phyloP scores from a whole-genome alignment of 2,113 vertebrate genomes.

The Pungitius pungitius region DNA sequence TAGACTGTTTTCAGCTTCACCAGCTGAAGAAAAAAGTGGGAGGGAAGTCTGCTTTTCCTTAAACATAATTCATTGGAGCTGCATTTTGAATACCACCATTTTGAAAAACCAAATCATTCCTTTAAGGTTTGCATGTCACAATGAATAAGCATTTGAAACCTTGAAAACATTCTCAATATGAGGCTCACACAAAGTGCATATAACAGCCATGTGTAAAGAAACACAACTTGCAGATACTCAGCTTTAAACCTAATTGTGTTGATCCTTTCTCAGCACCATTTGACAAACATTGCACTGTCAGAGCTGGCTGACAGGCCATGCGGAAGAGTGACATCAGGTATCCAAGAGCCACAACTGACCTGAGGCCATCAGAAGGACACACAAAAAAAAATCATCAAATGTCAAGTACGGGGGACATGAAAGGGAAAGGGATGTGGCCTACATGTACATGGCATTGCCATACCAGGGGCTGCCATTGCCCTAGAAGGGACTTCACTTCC shows the following conservation, averaged over 20 bases:
- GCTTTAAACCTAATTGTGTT: slow-evolving; percentile 43
- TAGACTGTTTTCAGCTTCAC: slow-evolving; percentile 13
- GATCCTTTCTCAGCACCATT: slow-evolving; percentile 48
- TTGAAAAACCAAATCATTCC: background rate
- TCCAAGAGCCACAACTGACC: slow-evolving; percentile 77
- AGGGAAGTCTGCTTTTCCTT: slow-evolving; percentile 6
- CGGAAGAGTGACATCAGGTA: slow-evolving; percentile 79
- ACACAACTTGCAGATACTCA: background rate
- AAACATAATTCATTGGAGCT: slow-evolving; percentile 2
- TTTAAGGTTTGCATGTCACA: slow-evolving; percentile 4
- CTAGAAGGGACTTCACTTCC: slow-evolving; percentile 69
- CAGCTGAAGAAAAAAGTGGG: slow-evolving; percentile 1
- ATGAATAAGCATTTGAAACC: slow-evolving; percentile 3
- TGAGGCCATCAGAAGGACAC: slow-evolving; percentile 74
- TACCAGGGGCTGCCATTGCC: slow-evolving; percentile 70
- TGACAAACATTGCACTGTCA: slow-evolving; percentile 69
- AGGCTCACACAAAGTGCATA: background rate
- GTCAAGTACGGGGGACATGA: slow-evolving; percentile 68
- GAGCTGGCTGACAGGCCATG: slow-evolving; percentile 71
- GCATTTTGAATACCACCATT: slow-evolving; percentile 20
- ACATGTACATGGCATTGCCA: slow-evolving; percentile 71
- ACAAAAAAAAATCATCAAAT: slow-evolving; percentile 64
- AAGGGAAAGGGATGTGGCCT: slow-evolving; percentile 58
- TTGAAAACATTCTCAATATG: slow-evolving; percentile 9
- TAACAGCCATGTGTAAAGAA: background rate